phyloP scores from a whole-genome alignment of 1,140 invertebrate species.

The Eumeta japonica region DNA sequence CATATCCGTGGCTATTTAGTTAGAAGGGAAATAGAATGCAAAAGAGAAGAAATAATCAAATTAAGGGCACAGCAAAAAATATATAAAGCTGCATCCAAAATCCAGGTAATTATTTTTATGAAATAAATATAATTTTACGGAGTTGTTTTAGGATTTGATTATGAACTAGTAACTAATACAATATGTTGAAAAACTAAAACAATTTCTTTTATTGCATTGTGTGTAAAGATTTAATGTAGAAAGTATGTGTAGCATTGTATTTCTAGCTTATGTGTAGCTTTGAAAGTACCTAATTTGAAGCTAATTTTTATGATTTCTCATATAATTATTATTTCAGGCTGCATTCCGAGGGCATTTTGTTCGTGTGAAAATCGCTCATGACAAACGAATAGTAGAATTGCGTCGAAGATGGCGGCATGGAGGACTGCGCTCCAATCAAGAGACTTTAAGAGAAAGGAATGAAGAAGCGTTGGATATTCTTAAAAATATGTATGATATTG shows the following conservation, averaged over 20 bases:
- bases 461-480: conserved; percentile 51
- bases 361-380: conserved; percentile 33
- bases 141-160: neutral
- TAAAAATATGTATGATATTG: conserved; percentile 36
- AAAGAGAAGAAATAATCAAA: conserved; percentile 46
- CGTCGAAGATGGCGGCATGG: conserved; percentile 52
- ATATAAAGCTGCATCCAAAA: conserved; percentile 60
- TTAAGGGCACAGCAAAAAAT: conserved; percentile 40
- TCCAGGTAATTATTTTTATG: conserved; percentile 54
- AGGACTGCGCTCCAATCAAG: conserved; percentile 42
- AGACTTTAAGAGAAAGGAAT: conserved; percentile 44
- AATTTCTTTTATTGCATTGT: too few species aligned
- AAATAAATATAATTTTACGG: neutral
- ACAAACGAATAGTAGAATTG: conserved; percentile 34
- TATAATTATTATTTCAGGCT: conserved; percentile 34
- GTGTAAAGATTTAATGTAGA: too few species aligned
- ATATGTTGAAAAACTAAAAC: too few species aligned
- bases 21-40: conserved; percentile 32
- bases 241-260: too few species aligned
- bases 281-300: neutral
- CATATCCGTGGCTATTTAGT: conserved; percentile 52
- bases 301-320: neutral
- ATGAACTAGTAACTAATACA: too few species aligned
- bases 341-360: conserved; percentile 63
- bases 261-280: neutral